A percentile compares a stretch with the other conserved stretches of the same genome.
Conservation (phyloP, 2,113 vertebrate species). For the Pterophyllum scalare region DNA sequence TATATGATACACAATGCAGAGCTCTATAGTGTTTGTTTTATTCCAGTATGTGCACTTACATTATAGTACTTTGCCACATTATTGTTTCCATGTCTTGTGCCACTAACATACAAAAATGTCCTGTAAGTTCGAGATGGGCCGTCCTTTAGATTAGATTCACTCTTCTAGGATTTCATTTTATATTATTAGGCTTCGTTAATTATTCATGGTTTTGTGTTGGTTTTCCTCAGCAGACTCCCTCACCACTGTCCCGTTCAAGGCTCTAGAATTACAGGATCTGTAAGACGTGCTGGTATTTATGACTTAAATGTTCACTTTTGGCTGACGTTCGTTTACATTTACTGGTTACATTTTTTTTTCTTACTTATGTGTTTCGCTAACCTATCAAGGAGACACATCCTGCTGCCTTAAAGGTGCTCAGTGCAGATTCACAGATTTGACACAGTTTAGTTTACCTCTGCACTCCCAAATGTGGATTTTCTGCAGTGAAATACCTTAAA, state of each 20-base stretch:
- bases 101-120: neutral
- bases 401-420: neutral
- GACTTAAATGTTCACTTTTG: neutral
- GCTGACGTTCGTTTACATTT: neutral
- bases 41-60: neutral
- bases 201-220: neutral
- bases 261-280: slow-evolving; percentile 1
- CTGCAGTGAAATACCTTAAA: neutral
- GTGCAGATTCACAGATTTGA: neutral
- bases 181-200: slow-evolving; percentile 8
- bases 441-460: neutral
- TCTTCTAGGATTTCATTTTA: neutral
- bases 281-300: neutral
- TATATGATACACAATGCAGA: too few relatives aligned
- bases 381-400: neutral
- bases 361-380: neutral
- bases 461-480: neutral
- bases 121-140: neutral
- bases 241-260: neutral
- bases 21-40: too few relatives aligned
- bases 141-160: neutral
- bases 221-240: neutral
- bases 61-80: neutral
- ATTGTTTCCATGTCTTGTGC: neutral
- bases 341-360: neutral